Base-by-base conservation (phyloP, 2,113 vertebrate species). In the Caranx melampygus region DNA sequence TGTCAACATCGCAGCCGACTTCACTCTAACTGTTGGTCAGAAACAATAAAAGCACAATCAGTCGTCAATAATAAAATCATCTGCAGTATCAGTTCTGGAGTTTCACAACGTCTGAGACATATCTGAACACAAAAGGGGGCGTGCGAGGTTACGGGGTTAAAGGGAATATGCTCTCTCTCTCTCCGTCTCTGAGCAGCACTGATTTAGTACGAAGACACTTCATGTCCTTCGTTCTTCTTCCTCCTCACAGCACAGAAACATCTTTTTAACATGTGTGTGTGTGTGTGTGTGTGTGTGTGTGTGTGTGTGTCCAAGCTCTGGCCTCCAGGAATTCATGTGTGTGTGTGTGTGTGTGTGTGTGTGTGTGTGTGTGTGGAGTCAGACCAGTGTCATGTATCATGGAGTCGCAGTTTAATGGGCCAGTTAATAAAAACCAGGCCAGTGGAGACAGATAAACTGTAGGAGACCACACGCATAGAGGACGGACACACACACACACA, bases 391-490 rank as follows among this genome's bases (percentile, higher is more conserved):
- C 84, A 82, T 87, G 84, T 91, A 88, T 92, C 89, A 76, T 5
- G 14, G 72, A 88, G 80, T 84, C 34, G 13, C 52, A 64, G 83
- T 82, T 89, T 88, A 88, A 90, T 89, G 84, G 76, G 34, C 76
- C 86, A 72, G 87, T 89, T 91, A 91, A 88, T 92, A 89, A 88
- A 91, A 89, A 60, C 75, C 90, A 88, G 84, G 82, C 87, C 65
- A 45, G 72, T 72, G 82, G 70, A 85, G 81, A 82, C 74, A 59
- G 82, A 87, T 84, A 82, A 77, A 87, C 81, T 82, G 66, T 34
- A 74, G 66, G 37, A 69, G 88, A 89, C 89, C 91, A 89, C 89
- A 91, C 91, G 63, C 77, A 0, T 7, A 20, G 81, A 74, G 51
- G n/a, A 75, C 11, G 44, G 3, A 58, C 66, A 47, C 15, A 52